Evolutionary conservation across 1,140 invertebrate genomes (phyloP).

Genomic region (Pectinophora gossypiella): DNA sequence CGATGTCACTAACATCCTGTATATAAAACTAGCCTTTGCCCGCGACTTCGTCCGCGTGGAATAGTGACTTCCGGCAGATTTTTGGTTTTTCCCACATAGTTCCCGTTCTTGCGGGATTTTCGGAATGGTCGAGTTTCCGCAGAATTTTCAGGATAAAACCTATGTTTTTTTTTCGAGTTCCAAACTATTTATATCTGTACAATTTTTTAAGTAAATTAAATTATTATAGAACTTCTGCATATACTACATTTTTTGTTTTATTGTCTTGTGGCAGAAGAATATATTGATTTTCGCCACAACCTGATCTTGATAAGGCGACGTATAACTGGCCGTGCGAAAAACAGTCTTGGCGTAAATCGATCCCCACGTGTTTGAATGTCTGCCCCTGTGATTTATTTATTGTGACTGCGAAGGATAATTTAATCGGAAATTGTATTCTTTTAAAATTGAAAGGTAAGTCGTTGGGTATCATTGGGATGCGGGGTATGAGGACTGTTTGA

Average conservation of each 20-base stretch:
- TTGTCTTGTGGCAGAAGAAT: neutral
- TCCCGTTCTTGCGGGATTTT: too few relatives aligned
- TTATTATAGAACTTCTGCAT: neutral
- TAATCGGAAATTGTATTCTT: slow-evolving; percentile 18
- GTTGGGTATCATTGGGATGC: slow-evolving; percentile 24
- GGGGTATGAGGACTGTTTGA: slow-evolving; percentile 19
- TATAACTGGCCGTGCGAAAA: neutral
- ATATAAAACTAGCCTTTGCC: too few relatives aligned
- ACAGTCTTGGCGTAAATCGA: neutral
- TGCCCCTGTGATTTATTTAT: slow-evolving; percentile 1
- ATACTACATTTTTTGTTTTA: neutral
- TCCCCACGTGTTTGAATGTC: neutral
- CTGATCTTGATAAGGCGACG: neutral
- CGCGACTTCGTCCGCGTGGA: too few relatives aligned
- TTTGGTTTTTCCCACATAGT: too few relatives aligned
- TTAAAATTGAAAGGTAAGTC: slow-evolving; percentile 24
- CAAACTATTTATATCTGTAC: too few relatives aligned
- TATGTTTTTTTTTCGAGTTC: too few relatives aligned
- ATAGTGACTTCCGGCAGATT: too few relatives aligned
- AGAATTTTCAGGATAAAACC: too few relatives aligned
- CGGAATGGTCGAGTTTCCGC: too few relatives aligned
- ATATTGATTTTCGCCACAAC: neutral
- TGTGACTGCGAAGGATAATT: slow-evolving; percentile 9
- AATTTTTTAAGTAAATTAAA: neutral
- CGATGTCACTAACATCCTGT: too few relatives aligned